phyloP scores from a whole-genome alignment of 2,113 vertebrate species.

The Mixornis gularis region DNA sequence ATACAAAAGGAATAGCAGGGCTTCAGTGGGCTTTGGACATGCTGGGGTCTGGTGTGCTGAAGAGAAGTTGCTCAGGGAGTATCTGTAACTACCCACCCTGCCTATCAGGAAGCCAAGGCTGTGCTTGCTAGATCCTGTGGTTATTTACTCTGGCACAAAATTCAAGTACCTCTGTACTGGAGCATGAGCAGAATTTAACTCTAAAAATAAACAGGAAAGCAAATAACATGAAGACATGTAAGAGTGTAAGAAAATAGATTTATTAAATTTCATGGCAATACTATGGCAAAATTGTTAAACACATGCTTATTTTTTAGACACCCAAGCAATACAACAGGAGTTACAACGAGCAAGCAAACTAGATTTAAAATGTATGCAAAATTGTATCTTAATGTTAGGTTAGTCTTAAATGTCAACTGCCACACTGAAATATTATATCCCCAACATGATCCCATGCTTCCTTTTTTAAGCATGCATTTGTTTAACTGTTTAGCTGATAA shows the following conservation, averaged over 20 bases:
- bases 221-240: conserved; percentile 22
- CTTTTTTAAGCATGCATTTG: conserved; percentile 54
- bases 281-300: conserved; percentile 73
- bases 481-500: conserved; percentile 19
- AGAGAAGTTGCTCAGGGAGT: background rate
- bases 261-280: conserved; percentile 77
- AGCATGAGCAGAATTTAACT: conserved; percentile 1
- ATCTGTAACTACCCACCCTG: background rate
- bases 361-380: conserved; percentile 54
- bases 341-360: conserved; percentile 69
- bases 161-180: background rate
- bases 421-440: conserved; percentile 42
- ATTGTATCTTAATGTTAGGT: conserved; percentile 57
- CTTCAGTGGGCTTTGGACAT: fast-evolving
- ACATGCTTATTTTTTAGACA: conserved; percentile 76
- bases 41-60: background rate
- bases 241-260: conserved; percentile 80
- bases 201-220: conserved; percentile 8
- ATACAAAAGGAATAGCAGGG: background rate
- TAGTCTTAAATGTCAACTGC: conserved; percentile 49
- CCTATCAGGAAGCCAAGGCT: background rate
- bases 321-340: conserved; percentile 65
- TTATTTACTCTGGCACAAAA: background rate
- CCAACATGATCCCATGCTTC: conserved; percentile 38
- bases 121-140: background rate